Evolutionary conservation across 1,140 invertebrate genomes (phyloP).

Genomic region (Zaprionus kolodkinae): DNA sequence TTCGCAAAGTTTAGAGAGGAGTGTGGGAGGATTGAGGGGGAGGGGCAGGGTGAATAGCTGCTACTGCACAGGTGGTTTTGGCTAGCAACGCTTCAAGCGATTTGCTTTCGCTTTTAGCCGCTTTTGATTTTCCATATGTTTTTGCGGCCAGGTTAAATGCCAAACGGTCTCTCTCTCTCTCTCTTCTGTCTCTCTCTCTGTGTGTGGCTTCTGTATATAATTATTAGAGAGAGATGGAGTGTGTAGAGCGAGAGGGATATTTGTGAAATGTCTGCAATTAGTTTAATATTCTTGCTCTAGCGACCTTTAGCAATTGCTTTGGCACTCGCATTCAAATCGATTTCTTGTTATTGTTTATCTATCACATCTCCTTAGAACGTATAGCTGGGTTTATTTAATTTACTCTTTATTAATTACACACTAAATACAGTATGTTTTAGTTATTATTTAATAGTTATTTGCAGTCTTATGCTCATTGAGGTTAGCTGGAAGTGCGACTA

Average conservation of each 20-base stretch:
- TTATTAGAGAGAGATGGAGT: neutral
- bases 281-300: constrained; percentile 60
- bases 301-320: constrained; percentile 25
- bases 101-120: constrained; percentile 73
- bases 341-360: constrained; percentile 4
- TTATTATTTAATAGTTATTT: neutral
- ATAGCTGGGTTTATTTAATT: neutral
- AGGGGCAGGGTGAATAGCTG: neutral
- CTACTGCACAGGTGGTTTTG: constrained; percentile 36
- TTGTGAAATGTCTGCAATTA: constrained; percentile 66
- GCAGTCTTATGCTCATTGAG: neutral
- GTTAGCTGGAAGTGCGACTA: neutral
- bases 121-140: constrained; percentile 60
- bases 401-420: neutral
- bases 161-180: constrained; percentile 8
- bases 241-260: constrained; percentile 18
- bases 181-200: constrained; percentile 18
- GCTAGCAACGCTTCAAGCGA: constrained; percentile 48
- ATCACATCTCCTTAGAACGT: neutral
- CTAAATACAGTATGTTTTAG: neutral
- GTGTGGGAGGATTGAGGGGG: neutral
- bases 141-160: constrained; percentile 40
- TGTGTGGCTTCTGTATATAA: constrained; percentile 35
- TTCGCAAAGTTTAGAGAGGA: constrained; percentile 1
- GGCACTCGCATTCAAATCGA: constrained; percentile 3